Conservation (phyloP, 1,140 invertebrate genomes). For the Drosophila malerkotliana region DNA sequence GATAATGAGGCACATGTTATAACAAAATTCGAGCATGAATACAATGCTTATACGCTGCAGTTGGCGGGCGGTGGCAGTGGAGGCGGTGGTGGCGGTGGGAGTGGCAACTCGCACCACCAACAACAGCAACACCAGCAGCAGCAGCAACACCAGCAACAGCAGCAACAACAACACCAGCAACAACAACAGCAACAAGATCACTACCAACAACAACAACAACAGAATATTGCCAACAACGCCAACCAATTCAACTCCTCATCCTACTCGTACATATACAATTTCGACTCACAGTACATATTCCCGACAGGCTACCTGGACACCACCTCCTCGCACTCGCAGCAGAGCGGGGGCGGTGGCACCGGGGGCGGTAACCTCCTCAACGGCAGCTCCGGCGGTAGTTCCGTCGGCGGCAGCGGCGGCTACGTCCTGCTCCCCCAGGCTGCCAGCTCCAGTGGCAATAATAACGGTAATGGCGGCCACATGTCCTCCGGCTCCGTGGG, state of each 20-base stretch:
- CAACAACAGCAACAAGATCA: conserved; percentile 56
- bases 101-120: conserved; percentile 52
- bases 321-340: conserved; percentile 81
- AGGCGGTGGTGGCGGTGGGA: conserved; percentile 22
- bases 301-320: conserved; percentile 84
- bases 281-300: conserved; percentile 84
- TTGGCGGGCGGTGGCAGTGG: conserved; percentile 42
- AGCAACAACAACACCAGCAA: conserved; percentile 64
- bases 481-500: conserved; percentile 62
- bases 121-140: conserved; percentile 68
- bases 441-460: conserved; percentile 58
- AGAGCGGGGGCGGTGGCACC: conserved; percentile 72
- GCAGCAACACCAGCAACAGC: conserved; percentile 65
- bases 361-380: conserved; percentile 51
- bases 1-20: conserved; percentile 63
- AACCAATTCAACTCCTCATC: conserved; percentile 79
- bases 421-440: conserved; percentile 58
- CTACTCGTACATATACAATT: conserved; percentile 84
- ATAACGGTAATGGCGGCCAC: conserved; percentile 54
- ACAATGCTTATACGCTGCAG: conserved; percentile 73
- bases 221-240: conserved; percentile 66
- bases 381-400: conserved; percentile 53
- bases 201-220: conserved; percentile 62
- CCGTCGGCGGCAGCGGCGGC: conserved; percentile 47
- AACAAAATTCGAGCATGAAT: conserved; percentile 69